Conservation (phyloP, 2,888 invertebrate genomes). For the Drosophila colorata region DNA sequence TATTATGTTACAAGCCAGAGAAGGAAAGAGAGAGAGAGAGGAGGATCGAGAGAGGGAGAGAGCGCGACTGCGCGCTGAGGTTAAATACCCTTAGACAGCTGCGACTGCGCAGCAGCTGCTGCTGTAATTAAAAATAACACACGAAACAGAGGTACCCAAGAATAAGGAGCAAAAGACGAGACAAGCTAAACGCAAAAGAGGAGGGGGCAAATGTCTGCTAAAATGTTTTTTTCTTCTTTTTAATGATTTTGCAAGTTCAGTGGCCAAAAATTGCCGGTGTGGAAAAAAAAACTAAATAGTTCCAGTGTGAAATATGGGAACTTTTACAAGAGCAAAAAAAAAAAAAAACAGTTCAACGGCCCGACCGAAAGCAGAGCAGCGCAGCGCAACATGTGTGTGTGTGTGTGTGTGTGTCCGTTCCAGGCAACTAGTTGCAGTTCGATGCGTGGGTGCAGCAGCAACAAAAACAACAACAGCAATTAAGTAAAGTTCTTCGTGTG, state of each 20-base stretch:
- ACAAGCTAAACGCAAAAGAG: not conserved
- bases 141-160: conserved; percentile 25
- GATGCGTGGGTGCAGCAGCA: conserved; percentile 35
- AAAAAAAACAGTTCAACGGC: conserved; percentile 42
- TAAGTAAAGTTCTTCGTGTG: not conserved
- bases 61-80: conserved; percentile 22
- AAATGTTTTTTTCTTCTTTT: conserved; percentile 1
- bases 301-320: conserved; percentile 16
- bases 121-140: conserved; percentile 75
- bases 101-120: conserved; percentile 72
- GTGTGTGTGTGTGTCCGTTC: conserved; percentile 32
- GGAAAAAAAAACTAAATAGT: conserved; percentile 24
- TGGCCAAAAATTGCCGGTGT: conserved; percentile 48
- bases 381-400: not conserved
- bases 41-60: conserved; percentile 5
- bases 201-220: conserved; percentile 3
- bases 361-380: conserved; percentile 24
- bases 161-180: conserved; percentile 41
- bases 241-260: conserved; percentile 62
- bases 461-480: not conserved
- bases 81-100: conserved; percentile 70
- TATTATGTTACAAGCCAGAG: conserved; percentile 57
- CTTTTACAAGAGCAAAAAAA: not conserved
- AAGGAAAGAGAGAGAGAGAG: not conserved
- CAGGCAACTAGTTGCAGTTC: conserved; percentile 48